Evolutionary conservation across 2,797 vertebrate genomes (phyloP).

Genomic region (Scomberomorus guttatus): DNA sequence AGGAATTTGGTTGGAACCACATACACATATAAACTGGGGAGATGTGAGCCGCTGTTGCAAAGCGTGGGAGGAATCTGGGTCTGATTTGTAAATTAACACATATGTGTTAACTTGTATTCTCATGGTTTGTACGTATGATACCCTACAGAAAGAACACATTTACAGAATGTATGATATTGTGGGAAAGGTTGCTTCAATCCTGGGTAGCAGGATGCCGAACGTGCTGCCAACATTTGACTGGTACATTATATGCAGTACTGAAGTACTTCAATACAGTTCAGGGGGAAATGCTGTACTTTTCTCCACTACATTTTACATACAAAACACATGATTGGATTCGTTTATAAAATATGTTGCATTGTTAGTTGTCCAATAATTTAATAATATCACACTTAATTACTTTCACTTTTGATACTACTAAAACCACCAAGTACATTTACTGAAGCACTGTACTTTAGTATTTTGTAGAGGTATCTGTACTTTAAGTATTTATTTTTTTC

Average conservation of each 20-base stretch:
- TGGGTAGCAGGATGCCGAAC: neutral
- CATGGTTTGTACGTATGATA: neutral
- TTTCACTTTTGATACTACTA: neutral
- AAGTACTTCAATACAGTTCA: neutral
- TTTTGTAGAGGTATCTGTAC: no score
- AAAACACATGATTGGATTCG: neutral
- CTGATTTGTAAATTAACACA: conserved; percentile 2
- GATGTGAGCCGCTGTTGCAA: conserved; percentile 9
- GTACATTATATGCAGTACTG: neutral
- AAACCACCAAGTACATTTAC: neutral
- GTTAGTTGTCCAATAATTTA: neutral
- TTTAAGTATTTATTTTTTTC: neutral
- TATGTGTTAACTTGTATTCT: neutral
- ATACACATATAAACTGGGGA: conserved; percentile 24
- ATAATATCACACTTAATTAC: neutral
- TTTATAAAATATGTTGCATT: neutral
- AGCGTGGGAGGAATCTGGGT: conserved; percentile 19
- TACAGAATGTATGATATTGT: neutral
- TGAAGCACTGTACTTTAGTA: neutral
- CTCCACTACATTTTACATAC: neutral
- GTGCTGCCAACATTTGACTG: neutral
- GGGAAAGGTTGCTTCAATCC: neutral
- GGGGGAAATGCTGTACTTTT: neutral
- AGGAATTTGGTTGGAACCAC: conserved; percentile 4
- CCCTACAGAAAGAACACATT: neutral